A percentile compares a stretch with the other conserved stretches of the same genome.
These are phyloP conservation scores for Drosophila tanythrix DNA, from an alignment of 2,888 invertebrate species.

Conservation along the genomic window DNA sequence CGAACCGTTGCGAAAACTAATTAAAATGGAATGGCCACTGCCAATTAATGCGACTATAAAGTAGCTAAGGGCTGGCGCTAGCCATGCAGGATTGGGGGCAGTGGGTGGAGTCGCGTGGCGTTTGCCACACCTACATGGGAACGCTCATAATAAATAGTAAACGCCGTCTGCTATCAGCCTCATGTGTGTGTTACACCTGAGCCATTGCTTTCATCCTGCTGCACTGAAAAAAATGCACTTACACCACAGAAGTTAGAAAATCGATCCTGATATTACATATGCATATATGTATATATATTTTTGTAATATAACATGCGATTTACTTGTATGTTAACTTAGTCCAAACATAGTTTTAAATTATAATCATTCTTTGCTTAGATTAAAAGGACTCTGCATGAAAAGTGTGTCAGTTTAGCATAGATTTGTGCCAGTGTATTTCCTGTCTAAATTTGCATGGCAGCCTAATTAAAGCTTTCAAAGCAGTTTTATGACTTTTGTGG, in stretches of 20 bases:
- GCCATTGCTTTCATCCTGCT: slow-evolving; percentile 14
- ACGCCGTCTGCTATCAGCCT: slow-evolving; percentile 9
- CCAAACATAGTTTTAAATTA: background rate
- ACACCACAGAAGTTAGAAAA: background rate
- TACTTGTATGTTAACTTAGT: background rate
- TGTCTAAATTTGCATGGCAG: slow-evolving; percentile 70
- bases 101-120: background rate
- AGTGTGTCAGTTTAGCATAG: background rate
- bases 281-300: too few relatives aligned
- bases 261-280: too few relatives aligned
- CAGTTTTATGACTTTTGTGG: slow-evolving; percentile 75
- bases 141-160: slow-evolving; percentile 48
- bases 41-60: slow-evolving; percentile 75
- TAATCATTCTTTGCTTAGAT: background rate
- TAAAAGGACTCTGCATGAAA: background rate
- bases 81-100: background rate
- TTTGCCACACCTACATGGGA: slow-evolving; percentile 28
- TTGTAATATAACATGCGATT: background rate
- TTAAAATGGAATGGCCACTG: slow-evolving; percentile 77
- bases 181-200: slow-evolving; percentile 48
- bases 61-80: slow-evolving; percentile 12
- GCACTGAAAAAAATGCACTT: background rate
- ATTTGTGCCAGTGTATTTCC: slow-evolving; percentile 1
- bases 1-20: slow-evolving; percentile 78
- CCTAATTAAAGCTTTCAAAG: slow-evolving; percentile 74